These are phyloP conservation scores for Lydus trimaculatus DNA, from an alignment of 2,888 invertebrate species.

Conservation along the genomic window DNA sequence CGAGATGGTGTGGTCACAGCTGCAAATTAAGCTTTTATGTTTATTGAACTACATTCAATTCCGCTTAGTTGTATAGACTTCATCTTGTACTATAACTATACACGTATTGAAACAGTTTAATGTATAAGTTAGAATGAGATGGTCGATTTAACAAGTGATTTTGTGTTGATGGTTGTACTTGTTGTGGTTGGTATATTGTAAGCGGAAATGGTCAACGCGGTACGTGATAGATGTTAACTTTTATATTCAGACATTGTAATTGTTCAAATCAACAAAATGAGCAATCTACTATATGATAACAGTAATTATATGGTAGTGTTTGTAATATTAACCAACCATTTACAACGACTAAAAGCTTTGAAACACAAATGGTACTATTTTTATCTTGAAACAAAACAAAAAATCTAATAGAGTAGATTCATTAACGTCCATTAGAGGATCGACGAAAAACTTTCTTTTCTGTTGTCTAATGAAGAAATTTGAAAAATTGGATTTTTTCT, in stretches of 20 bases:
- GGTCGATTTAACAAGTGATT: not conserved
- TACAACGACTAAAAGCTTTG: not conserved
- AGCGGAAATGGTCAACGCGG: not conserved
- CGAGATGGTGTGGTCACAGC: not conserved
- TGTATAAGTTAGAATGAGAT: not conserved
- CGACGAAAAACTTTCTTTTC: not conserved
- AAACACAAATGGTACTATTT: not conserved
- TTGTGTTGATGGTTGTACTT: not conserved
- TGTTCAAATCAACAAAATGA: not conserved
- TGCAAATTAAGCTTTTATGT: conserved; percentile 11
- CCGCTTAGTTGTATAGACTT: not conserved
- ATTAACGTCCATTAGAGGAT: conserved; percentile 1
- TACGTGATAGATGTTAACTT: conserved; percentile 3
- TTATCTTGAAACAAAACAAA: not conserved
- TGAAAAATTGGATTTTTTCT: not conserved
- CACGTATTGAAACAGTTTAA: not conserved
- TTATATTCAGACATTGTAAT: not conserved
- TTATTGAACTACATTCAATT: conserved; percentile 1
- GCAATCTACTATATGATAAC: not conserved
- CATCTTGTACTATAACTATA: not conserved
- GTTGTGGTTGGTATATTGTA: conserved; percentile 2
- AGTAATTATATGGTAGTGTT: not conserved
- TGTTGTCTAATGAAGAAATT: conserved; percentile 13
- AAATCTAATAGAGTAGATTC: not conserved
- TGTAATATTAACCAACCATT: not conserved